phyloP scores from a whole-genome alignment of 2,888 invertebrate genomes.

The Cantharis rustica region DNA sequence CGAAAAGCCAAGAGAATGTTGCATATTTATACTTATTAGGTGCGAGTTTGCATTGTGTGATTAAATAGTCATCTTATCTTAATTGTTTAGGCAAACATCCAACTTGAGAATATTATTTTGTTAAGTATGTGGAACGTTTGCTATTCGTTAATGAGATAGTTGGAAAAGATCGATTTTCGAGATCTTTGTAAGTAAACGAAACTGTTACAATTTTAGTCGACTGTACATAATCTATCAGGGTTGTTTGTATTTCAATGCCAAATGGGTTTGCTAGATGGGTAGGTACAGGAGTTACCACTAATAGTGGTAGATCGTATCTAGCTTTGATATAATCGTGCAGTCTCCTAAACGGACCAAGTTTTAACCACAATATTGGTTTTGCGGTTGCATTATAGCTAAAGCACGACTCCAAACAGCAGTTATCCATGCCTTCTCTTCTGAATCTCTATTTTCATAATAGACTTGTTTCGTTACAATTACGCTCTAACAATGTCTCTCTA shows the following conservation, averaged over 20 bases:
- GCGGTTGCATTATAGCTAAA: conserved; percentile 37
- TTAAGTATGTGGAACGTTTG: neutral
- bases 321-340: conserved; percentile 31
- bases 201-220: conserved; percentile 12
- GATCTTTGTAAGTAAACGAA: conserved; percentile 3
- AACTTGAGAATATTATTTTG: neutral
- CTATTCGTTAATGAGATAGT: neutral
- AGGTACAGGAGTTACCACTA: conserved; percentile 28
- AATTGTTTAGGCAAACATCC: neutral
- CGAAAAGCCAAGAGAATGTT: neutral
- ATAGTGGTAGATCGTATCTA: conserved; percentile 29
- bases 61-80: neutral
- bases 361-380: conserved; percentile 37
- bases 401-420: conserved; percentile 25
- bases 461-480: conserved; percentile 29
- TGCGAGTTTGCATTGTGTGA: neutral
- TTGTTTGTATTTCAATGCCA: conserved; percentile 12
- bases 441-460: conserved; percentile 35
- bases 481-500: neutral
- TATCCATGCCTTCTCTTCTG: conserved; percentile 25
- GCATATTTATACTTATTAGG: neutral
- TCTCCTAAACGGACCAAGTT: conserved; percentile 33
- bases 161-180: neutral
- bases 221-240: conserved; percentile 8
- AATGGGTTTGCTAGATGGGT: conserved; percentile 14